Percentiles rank a stretch among this genome's conserved stretches.
Evolutionary conservation across 2,113 vertebrate genomes (phyloP).

Genomic region (Megaceryle maxima): DNA sequence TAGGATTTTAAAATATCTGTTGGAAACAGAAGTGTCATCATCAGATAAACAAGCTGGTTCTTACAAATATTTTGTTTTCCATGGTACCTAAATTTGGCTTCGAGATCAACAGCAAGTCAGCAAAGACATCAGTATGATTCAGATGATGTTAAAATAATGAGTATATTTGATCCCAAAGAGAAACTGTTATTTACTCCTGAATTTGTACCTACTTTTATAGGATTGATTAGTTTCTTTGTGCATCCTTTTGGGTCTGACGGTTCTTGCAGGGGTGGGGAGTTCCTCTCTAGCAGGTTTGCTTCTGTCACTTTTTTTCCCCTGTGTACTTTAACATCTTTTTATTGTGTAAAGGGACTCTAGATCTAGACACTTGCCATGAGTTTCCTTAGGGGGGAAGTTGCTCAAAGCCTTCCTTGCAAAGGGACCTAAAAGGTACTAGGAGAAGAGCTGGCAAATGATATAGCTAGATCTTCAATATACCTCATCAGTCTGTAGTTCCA

Average conservation of each 20-base stretch:
- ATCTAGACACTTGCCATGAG: neutral
- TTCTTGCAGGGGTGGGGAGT: neutral
- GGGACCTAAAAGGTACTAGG: neutral
- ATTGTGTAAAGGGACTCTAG: neutral
- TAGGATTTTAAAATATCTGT: neutral
- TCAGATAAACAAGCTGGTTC: neutral
- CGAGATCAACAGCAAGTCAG: neutral
- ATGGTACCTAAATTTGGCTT: neutral
- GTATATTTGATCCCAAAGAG: neutral
- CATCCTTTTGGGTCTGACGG: neutral
- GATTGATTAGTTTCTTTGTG: neutral
- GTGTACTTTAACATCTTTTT: neutral
- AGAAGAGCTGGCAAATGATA: neutral
- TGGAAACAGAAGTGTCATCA: neutral
- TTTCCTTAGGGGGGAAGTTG: neutral
- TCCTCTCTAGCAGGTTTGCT: neutral
- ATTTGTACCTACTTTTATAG: neutral
- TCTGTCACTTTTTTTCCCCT: neutral
- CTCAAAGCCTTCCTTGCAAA: neutral
- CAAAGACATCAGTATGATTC: fast-evolving
- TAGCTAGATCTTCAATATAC: neutral
- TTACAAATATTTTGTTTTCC: neutral
- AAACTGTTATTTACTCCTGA: neutral
- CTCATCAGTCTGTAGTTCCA: neutral
- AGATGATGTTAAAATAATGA: neutral